Percentiles rank a stretch among this genome's conserved stretches.
These are phyloP conservation scores for Mallotus villosus DNA, from an alignment of 2,797 vertebrate genomes.

Conservation along the genomic window DNA sequence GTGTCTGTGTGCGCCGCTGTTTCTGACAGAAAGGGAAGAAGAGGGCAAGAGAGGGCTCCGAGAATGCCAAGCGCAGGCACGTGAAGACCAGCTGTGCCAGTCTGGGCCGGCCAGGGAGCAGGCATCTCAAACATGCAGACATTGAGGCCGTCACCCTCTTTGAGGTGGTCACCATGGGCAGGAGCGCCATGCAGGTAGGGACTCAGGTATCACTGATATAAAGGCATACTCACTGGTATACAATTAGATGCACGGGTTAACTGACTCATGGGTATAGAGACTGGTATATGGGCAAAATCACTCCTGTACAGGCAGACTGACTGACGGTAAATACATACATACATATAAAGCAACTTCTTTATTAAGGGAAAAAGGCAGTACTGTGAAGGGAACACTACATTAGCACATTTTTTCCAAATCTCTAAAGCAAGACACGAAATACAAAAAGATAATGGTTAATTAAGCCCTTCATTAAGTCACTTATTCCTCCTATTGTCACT, in stretches of 20 bases:
- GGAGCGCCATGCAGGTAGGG: slow-evolving; percentile 85
- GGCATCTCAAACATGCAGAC: slow-evolving; percentile 64
- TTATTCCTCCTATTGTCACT: background rate
- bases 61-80: slow-evolving; percentile 75
- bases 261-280: background rate
- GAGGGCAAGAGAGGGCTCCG: slow-evolving; percentile 71
- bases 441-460: background rate
- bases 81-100: slow-evolving; percentile 49
- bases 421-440: background rate
- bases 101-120: slow-evolving; percentile 54
- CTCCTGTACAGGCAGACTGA: no score
- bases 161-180: slow-evolving; percentile 90
- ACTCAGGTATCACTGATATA: background rate
- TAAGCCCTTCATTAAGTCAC: background rate
- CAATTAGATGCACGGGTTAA: background rate
- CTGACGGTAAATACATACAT: no score
- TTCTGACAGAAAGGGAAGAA: slow-evolving; percentile 75
- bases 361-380: no score
- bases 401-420: background rate
- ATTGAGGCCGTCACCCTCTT: slow-evolving; percentile 88
- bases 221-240: background rate
- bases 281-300: no score
- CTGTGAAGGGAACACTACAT: no score
- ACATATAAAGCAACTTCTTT: no score
- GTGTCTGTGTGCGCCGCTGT: background rate